Conservation (phyloP, 2,113 vertebrate species). For the Alexandromys fortis region DNA sequence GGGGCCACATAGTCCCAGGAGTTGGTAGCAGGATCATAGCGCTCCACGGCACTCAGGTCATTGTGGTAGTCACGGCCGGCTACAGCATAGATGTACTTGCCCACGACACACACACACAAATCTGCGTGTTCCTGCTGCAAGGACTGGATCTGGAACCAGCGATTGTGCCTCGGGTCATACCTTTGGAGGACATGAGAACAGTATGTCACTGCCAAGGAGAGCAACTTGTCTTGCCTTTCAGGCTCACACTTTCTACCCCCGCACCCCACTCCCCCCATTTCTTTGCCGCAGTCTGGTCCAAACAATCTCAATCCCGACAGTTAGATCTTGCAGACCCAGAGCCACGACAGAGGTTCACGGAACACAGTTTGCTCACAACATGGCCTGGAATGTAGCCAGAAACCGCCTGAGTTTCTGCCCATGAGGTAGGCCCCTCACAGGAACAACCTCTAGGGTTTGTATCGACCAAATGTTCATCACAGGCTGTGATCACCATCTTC, state of each 20-base stretch:
- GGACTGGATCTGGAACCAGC: slow-evolving; percentile 94
- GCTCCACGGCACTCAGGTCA: slow-evolving; percentile 94
- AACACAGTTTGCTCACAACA: not conserved
- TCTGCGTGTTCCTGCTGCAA: slow-evolving; percentile 95
- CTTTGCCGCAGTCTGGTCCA: not conserved
- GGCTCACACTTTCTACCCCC: not conserved
- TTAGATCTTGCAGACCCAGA: not conserved
- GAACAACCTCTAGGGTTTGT: not conserved
- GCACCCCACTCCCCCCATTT: fast-evolving
- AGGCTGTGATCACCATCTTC: not conserved
- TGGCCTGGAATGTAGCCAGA: not conserved
- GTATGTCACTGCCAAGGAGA: slow-evolving; percentile 32
- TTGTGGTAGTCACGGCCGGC: slow-evolving; percentile 95
- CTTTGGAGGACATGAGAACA: slow-evolving; percentile 82
- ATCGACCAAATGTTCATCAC: not conserved
- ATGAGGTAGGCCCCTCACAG: not conserved
- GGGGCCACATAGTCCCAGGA: slow-evolving; percentile 94
- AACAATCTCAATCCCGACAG: not conserved
- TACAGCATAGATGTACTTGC: slow-evolving; percentile 92
- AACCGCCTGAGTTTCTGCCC: not conserved
- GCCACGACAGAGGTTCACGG: not conserved
- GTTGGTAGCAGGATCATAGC: slow-evolving; percentile 94
- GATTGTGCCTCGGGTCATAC: slow-evolving; percentile 97
- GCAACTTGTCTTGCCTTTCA: not conserved
- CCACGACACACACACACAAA: slow-evolving; percentile 94